A percentile compares a stretch with the other conserved stretches of the same genome.
Evolutionary conservation across 2,888 invertebrate species (phyloP).

Genomic region (Machimus atricapillus): DNA sequence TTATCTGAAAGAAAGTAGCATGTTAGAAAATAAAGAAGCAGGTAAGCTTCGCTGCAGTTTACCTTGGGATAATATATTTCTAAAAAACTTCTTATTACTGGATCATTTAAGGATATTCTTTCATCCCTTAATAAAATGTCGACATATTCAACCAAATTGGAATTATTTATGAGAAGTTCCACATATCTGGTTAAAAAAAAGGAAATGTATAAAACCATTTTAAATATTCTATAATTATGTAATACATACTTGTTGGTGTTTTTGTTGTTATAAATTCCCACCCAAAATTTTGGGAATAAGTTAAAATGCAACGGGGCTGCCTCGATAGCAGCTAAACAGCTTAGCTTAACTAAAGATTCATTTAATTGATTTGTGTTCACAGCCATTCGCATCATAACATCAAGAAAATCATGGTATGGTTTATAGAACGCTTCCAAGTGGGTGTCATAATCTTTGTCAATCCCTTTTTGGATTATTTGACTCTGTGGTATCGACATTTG

Average conservation of each 20-base stretch:
- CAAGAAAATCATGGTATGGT: constrained; percentile 90
- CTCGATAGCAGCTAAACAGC: constrained; percentile 90
- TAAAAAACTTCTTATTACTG: constrained; percentile 85
- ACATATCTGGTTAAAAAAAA: constrained; percentile 68
- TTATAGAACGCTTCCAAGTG: constrained; percentile 79
- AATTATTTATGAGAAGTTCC: constrained; percentile 80
- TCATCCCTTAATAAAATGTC: constrained; percentile 90
- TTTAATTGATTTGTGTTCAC: constrained; percentile 87
- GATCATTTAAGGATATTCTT: constrained; percentile 82
- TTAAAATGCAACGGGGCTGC: constrained; percentile 87
- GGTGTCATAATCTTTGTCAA: constrained; percentile 79
- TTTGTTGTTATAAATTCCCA: constrained; percentile 77
- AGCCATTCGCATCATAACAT: constrained; percentile 83
- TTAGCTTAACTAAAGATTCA: constrained; percentile 83
- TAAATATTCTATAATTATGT: background rate
- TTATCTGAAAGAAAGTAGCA: constrained; percentile 52
- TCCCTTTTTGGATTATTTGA: constrained; percentile 70
- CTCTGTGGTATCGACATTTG: constrained; percentile 84
- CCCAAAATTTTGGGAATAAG: constrained; percentile 91
- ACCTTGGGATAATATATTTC: constrained; percentile 91
- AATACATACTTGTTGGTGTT: constrained; percentile 59
- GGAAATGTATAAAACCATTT: background rate
- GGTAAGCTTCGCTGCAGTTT: constrained; percentile 43
- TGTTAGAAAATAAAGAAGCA: background rate
- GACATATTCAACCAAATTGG: constrained; percentile 86